These are phyloP conservation scores for Mus musculus DNA, from an alignment of 2,113 vertebrate genomes.

Conservation along the genomic window GRCm39 chr2:64944501-64945000, in stretches of 20 bases:
- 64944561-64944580: not conserved
- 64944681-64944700: not conserved
- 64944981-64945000: not conserved
- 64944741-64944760: not conserved
- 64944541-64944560: not conserved
- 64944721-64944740: not conserved
- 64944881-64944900: slow-evolving; percentile 8
- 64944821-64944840: not conserved
- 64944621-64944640: slow-evolving; percentile 21
- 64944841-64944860: slow-evolving; percentile 11
- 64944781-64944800: not conserved
- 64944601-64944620: not conserved
- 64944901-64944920: slow-evolving; percentile 64
- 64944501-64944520: not conserved
- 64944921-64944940: slow-evolving; percentile 46
- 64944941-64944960: not conserved
- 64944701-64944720: not conserved
- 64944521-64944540: not conserved
- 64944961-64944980: slow-evolving; percentile 59
- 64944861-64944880: slow-evolving; percentile 31
- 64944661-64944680: slow-evolving; percentile 34
- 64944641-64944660: not conserved
- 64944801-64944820: not conserved
- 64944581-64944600: not conserved
- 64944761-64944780: not conserved